Base-by-base conservation (phyloP, 92 coral and sea anemone species). In the Palythoa grandis region DNA sequence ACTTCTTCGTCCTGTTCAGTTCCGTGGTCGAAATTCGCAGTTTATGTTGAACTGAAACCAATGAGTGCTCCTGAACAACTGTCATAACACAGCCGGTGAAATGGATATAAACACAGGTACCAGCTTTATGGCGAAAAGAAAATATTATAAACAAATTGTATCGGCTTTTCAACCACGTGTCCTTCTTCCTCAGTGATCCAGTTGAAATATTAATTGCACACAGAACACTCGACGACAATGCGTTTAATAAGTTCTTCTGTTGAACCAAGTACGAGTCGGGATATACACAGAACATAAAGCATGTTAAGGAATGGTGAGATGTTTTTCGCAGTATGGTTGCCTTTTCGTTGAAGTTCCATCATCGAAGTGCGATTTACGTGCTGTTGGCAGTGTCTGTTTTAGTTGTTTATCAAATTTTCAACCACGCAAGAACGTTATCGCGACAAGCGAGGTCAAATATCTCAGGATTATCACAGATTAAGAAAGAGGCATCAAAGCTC, bases 261-360 rank as follows among this genome's bases (percentile, higher is more conserved):
- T 79, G 58, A 19, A 15, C 72, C 35, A 19, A n/a, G 22, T 17
- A 61, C 47, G 56, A 29, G 50, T 70, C 5, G 50, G 73, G 74
- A n/a, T 23, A 65, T 43, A 57, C 11, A 9, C 39, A 9, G 58
- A 38, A 65, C 85, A 67, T 25, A 80, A 43, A 67, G 58, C 11
- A 80, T 80, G 85, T 12, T 23, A 80, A 25, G 53, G 72, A 68
- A 65, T 7, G 10, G 57, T 25, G 39, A 15, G 22, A 20, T 29
- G 43, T 80, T n/a, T 24, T 12, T 80, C 12, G 47, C 57, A 76
- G 71, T 76, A 94, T 94, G 97, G 95, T 88, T n/a, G 71, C 91
- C 43, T 83, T 90, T 60, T 92, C 98, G 61, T 73, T 92, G 76
- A 89, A 90, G 74, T 75, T 94, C 73, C 95, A 90, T 23, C 95